Evolutionary conservation across 2,113 vertebrate species (phyloP).

Genomic region (Dascyllus trimaculatus): DNA sequence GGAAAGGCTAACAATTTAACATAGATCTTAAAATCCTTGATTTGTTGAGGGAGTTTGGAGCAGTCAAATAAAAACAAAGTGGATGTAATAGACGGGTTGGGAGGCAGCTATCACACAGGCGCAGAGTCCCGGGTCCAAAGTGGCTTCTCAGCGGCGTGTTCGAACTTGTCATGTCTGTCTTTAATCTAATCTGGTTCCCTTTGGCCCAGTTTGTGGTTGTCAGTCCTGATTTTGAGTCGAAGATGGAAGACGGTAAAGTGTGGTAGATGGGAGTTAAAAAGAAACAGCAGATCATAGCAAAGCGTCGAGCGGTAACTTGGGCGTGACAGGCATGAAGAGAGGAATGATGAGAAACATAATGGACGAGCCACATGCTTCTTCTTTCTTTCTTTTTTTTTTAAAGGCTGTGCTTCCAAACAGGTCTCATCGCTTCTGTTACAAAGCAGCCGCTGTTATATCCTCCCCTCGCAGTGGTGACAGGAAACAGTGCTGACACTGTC

Average conservation of each 20-base stretch:
- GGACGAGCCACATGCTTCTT: background rate
- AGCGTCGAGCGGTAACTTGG: slow-evolving; percentile 34
- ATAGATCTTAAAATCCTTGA: slow-evolving; percentile 21
- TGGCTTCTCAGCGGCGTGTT: slow-evolving; percentile 31
- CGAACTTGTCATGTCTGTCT: slow-evolving; percentile 42
- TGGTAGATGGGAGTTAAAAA: slow-evolving; percentile 26
- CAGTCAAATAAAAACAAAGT: slow-evolving; percentile 37
- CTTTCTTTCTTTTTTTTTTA: background rate
- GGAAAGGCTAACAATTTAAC: background rate
- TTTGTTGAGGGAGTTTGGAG: slow-evolving; percentile 20
- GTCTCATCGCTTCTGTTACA: slow-evolving; percentile 13
- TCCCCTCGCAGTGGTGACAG: slow-evolving; percentile 5
- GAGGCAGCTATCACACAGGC: slow-evolving; percentile 17
- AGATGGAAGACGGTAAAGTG: slow-evolving; percentile 29
- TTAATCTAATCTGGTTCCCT: slow-evolving; percentile 58
- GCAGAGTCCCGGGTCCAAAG: slow-evolving; percentile 9
- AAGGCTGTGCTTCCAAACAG: slow-evolving; percentile 26
- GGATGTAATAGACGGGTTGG: slow-evolving; percentile 6
- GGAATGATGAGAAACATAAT: slow-evolving; percentile 38
- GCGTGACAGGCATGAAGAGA: slow-evolving; percentile 45
- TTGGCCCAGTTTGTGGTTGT: slow-evolving; percentile 64
- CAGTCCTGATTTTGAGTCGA: slow-evolving; percentile 44
- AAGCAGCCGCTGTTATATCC: slow-evolving; percentile 11
- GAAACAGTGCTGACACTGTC: slow-evolving; percentile 30
- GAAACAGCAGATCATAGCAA: slow-evolving; percentile 41